These are phyloP conservation scores for Archocentrus centrarchus DNA, from an alignment of 2,113 vertebrate genomes.

Conservation along the genomic window DNA sequence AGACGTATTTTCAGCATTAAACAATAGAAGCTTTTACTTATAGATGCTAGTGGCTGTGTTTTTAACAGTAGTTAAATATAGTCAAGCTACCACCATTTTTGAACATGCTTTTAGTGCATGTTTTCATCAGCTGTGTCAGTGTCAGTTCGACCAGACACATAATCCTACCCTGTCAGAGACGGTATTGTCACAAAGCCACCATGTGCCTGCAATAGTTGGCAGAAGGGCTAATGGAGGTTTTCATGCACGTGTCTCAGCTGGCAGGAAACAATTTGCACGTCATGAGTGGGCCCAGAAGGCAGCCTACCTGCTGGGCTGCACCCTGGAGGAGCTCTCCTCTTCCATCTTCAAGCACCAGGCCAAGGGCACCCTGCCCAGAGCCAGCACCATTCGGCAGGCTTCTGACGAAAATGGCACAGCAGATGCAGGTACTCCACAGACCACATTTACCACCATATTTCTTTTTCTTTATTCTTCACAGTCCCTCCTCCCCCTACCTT, in stretches of 20 bases:
- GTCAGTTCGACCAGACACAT: constrained; percentile 56
- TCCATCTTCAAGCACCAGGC: constrained; percentile 95
- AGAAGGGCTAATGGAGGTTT: constrained; percentile 71
- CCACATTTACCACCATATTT: constrained; percentile 44
- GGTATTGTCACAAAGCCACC: constrained; percentile 52
- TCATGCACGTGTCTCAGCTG: constrained; percentile 80
- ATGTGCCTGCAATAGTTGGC: constrained; percentile 50
- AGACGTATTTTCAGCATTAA: constrained; percentile 20
- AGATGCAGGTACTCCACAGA: constrained; percentile 81
- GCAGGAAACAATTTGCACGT: constrained; percentile 94
- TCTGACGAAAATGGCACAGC: constrained; percentile 82
- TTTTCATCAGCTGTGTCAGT: constrained; percentile 40
- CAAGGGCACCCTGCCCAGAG: constrained; percentile 89
- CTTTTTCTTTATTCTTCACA: constrained; percentile 27
- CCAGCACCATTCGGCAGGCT: constrained; percentile 88
- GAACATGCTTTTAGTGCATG: constrained; percentile 44
- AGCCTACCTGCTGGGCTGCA: constrained; percentile 91
- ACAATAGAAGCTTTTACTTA: constrained; percentile 1
- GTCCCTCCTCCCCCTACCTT: not conserved
- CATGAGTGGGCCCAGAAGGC: constrained; percentile 99
- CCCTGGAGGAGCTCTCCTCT: constrained; percentile 94
- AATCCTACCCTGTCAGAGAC: constrained; percentile 61
- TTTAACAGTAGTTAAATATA: not conserved
- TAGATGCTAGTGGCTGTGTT: not conserved
- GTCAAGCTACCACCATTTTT: not conserved